Evolutionary conservation across 23 tunicate genomes (phyloP).

Genomic region (Trididemnum miniatum): DNA sequence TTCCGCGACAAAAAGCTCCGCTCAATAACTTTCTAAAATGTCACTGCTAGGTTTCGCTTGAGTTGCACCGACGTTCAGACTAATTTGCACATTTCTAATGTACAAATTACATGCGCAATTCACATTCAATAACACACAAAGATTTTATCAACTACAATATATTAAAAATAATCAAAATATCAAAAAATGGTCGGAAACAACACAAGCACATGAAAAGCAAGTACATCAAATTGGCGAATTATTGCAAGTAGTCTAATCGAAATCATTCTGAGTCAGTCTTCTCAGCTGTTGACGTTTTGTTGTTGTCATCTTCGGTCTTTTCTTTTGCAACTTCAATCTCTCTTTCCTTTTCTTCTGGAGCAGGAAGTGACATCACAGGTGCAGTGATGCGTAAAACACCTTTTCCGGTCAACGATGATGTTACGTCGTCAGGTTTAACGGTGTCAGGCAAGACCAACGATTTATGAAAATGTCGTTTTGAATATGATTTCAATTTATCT

Average conservation of each 20-base stretch:
- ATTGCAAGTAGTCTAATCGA: not conserved
- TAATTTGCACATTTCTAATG: no score
- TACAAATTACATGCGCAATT: no score
- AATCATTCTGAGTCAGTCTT: not conserved
- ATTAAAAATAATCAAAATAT: no score
- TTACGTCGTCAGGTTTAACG: constrained; percentile 48
- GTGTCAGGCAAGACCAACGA: constrained; percentile 54
- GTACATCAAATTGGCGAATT: not conserved
- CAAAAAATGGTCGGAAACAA: not conserved
- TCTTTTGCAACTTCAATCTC: constrained; percentile 3
- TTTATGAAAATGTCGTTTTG: constrained; percentile 34
- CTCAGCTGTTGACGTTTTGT: not conserved
- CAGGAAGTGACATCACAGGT: constrained; percentile 41
- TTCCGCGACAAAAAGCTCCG: no score
- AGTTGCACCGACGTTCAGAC: no score
- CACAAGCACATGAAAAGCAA: not conserved
- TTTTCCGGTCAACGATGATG: constrained; percentile 24
- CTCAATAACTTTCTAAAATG: no score
- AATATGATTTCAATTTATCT: constrained; percentile 20
- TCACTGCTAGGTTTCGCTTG: no score
- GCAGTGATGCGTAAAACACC: constrained; percentile 66
- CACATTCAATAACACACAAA: no score
- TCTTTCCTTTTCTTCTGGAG: constrained; percentile 20
- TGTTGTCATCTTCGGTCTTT: constrained; percentile 9
- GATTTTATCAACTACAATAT: no score